A percentile compares a stretch with the other conserved stretches of the same genome.
phyloP scores from a whole-genome alignment of 1,140 invertebrate species.

The Drosophila pandora region DNA sequence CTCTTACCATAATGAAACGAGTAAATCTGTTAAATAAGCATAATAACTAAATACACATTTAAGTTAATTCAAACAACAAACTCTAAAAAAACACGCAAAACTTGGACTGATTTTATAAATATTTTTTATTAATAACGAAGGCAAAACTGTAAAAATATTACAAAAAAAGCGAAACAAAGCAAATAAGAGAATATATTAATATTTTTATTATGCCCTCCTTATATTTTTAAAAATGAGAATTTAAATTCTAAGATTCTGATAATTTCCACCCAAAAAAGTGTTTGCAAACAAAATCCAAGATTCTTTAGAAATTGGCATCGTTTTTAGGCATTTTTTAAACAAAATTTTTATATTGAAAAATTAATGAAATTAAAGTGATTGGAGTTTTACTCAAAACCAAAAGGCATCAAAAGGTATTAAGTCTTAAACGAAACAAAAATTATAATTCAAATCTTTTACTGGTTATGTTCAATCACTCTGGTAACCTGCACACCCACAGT shows the following conservation, averaged over 20 bases:
- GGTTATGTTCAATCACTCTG: slow-evolving; percentile 64
- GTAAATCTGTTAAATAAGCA: slow-evolving; percentile 51
- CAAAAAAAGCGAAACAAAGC: slow-evolving; percentile 43
- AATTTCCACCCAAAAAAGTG: slow-evolving; percentile 19
- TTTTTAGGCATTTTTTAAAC: slow-evolving; percentile 41
- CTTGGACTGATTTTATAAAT: slow-evolving; percentile 83
- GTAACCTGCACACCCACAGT: slow-evolving; percentile 23
- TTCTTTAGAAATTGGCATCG: slow-evolving; percentile 32
- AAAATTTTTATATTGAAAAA: slow-evolving; percentile 34
- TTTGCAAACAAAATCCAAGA: slow-evolving; percentile 14
- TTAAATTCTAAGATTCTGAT: slow-evolving; percentile 35
- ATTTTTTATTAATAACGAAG: slow-evolving; percentile 77
- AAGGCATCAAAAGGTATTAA: slow-evolving; percentile 65
- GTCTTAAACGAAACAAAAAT: slow-evolving; percentile 24
- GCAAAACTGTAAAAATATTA: slow-evolving; percentile 49
- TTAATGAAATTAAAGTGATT: slow-evolving; percentile 74
- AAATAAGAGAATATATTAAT: slow-evolving; percentile 36
- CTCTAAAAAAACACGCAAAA: slow-evolving; percentile 70
- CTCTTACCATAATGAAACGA: slow-evolving; percentile 48
- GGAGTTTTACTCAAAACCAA: slow-evolving; percentile 76
- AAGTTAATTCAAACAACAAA: slow-evolving; percentile 64
- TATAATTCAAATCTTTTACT: slow-evolving; percentile 33
- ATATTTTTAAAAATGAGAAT: slow-evolving; percentile 35
- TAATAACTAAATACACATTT: slow-evolving; percentile 44
- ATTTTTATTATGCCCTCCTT: slow-evolving; percentile 63